Percentiles rank a stretch among this genome's conserved stretches.
Evolutionary conservation across 2,113 vertebrate genomes (phyloP).

Genomic region (Oreochromis spilurus): DNA sequence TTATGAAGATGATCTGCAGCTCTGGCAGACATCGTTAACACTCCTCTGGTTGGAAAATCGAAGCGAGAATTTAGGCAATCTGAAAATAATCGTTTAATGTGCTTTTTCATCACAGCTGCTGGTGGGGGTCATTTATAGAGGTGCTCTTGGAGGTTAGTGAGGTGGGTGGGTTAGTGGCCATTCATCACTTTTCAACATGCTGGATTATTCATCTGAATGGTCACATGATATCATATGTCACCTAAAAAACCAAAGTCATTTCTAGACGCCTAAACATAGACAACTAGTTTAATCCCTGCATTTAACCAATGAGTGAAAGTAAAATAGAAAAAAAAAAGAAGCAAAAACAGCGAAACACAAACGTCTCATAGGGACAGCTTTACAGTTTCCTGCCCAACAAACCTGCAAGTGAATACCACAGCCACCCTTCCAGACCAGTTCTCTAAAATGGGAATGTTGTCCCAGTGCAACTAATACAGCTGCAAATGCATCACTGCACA

Average conservation of each 20-base stretch:
- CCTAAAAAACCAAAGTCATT: not conserved
- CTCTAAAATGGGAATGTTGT: not conserved
- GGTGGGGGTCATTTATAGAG: not conserved
- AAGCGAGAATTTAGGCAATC: not conserved
- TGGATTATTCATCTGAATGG: not conserved
- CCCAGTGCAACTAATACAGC: not conserved
- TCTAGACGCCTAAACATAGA: not conserved
- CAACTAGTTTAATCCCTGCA: fast-evolving
- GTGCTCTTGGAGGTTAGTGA: not conserved
- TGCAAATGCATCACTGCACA: not conserved
- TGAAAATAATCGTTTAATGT: not conserved
- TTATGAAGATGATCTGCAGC: not conserved
- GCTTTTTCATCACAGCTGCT: not conserved
- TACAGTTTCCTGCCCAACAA: not conserved
- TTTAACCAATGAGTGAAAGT: not conserved
- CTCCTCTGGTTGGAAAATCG: not conserved
- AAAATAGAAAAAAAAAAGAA: not conserved
- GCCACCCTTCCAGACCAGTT: not conserved
- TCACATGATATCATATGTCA: not conserved
- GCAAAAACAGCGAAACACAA: not conserved
- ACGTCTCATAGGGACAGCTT: not conserved
- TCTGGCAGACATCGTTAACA: not conserved
- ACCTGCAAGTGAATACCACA: not conserved
- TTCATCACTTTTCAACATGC: not conserved
- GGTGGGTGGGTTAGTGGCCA: not conserved